Base-by-base conservation (phyloP, 1,140 invertebrate species). In the Bombus turneri region DNA sequence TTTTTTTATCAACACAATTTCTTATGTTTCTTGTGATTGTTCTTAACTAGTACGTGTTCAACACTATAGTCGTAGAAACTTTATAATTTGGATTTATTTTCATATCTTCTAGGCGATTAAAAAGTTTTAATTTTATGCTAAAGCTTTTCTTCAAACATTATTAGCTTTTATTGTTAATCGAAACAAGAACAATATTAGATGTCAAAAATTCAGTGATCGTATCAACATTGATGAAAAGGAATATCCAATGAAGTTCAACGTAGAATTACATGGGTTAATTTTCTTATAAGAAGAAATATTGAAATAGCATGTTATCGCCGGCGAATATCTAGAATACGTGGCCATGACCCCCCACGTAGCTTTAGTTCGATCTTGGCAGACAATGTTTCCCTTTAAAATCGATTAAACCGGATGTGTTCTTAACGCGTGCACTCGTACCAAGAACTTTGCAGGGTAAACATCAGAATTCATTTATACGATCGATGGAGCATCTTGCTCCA, bases 401-500 rank as follows among this genome's bases (percentile, higher is more conserved):
- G 75, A 83, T 83, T 53, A 41, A n/a, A 43, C 74, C 82, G 82
- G 82, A 83, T 83, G 82, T 59, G 75, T 78, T 83, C 82, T 69
- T 71, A 78, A 71, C n/a, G 75, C n/a, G 64, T 47, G 82, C 64
- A 59, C 41, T 43, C 41, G 53, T 62, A n/a, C 62, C 43, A 8
- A 57, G 64, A 69, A 59, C 64, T 43, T 43, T 34, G 47, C 69
- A 28, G 69, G 53, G 69, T 78, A 83, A 83, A 83, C 82, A 83
- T 83, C 76, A 53, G 66, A 78, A 83, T 83, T 78, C 82, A 77
- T 75, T 78, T 69, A 47, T 39, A 31, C 75, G 34, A 83, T 83
- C 82, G 82, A 83, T 83, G 25, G 8, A 53, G n/a, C 39, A 68
- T 83, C 37, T 39, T 53, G 82, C 66, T 69, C 82, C n/a, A 83